A percentile compares a stretch with the other conserved stretches of the same genome.
These are phyloP conservation scores for Hylia prasina DNA, from an alignment of 2,113 vertebrate genomes.

Conservation along the genomic window DNA sequence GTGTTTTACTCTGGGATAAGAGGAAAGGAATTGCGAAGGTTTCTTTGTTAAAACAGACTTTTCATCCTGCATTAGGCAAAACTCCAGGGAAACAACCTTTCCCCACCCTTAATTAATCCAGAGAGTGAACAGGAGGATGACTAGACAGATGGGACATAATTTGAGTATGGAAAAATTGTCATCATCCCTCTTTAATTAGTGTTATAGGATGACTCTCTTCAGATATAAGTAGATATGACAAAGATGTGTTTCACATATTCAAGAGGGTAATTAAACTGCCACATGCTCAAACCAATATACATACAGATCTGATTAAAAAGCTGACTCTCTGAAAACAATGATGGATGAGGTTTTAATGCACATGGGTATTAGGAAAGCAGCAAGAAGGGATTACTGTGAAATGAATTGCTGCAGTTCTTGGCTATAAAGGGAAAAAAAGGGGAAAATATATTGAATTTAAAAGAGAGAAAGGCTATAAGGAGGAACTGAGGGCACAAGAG, in stretches of 20 bases:
- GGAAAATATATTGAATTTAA: background rate
- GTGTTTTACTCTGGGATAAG: background rate
- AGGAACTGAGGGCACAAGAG: background rate
- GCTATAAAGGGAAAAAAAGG: background rate
- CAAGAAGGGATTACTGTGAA: background rate
- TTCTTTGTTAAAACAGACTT: constrained; percentile 50
- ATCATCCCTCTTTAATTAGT: constrained; percentile 69
- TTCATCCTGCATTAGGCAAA: constrained; percentile 36
- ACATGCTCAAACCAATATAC: constrained; percentile 70
- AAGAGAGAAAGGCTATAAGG: background rate
- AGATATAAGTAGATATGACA: constrained; percentile 72
- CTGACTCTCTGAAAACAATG: constrained; percentile 59
- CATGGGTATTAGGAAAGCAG: constrained; percentile 5
- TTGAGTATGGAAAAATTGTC: constrained; percentile 61
- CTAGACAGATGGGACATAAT: constrained; percentile 66
- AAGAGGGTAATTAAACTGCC: constrained; percentile 73
- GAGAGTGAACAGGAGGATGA: constrained; percentile 55
- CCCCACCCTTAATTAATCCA: constrained; percentile 62
- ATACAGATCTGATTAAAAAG: constrained; percentile 71
- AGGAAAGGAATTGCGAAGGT: background rate
- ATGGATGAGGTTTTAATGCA: constrained; percentile 60
- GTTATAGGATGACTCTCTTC: constrained; percentile 60
- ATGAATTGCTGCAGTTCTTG: constrained; percentile 14
- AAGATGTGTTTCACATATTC: constrained; percentile 70
- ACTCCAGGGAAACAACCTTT: constrained; percentile 59